These are phyloP conservation scores for Nymphicus hollandicus DNA, from an alignment of 2,113 vertebrate species.

Conservation along the genomic window DNA sequence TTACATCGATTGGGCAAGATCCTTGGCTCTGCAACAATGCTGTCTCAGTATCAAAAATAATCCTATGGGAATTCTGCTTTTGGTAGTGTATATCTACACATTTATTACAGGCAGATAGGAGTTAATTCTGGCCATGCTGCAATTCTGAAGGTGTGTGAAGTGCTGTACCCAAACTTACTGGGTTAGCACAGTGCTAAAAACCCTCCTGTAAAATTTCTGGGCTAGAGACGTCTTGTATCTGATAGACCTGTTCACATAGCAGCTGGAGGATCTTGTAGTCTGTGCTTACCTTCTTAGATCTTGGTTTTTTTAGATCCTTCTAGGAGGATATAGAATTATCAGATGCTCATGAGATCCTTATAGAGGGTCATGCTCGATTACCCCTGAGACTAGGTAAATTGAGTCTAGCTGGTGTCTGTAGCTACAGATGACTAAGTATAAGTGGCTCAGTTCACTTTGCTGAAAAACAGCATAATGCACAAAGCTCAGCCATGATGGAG, in stretches of 20 bases:
- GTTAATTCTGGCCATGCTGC: neutral
- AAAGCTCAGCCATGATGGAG: neutral
- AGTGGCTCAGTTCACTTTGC: neutral
- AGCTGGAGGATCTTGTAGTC: neutral
- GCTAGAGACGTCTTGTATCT: neutral
- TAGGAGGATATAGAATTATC: neutral
- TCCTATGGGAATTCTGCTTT: neutral
- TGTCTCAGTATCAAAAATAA: neutral
- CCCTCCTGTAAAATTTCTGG: neutral
- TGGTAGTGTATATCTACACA: neutral
- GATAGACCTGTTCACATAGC: neutral
- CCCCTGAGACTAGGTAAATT: neutral
- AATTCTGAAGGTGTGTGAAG: neutral
- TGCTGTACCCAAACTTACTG: neutral
- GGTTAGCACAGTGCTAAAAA: neutral
- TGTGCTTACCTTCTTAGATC: neutral
- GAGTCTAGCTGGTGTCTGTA: neutral
- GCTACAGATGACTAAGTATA: neutral
- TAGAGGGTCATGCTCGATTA: rapidly evolving
- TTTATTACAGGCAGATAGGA: neutral
- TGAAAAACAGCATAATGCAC: neutral
- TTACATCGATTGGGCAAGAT: neutral
- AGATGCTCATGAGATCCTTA: neutral
- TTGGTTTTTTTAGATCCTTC: neutral
- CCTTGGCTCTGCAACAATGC: neutral